Conservation (phyloP, 2,113 vertebrate species). For the Mystacornis crossleyi region DNA sequence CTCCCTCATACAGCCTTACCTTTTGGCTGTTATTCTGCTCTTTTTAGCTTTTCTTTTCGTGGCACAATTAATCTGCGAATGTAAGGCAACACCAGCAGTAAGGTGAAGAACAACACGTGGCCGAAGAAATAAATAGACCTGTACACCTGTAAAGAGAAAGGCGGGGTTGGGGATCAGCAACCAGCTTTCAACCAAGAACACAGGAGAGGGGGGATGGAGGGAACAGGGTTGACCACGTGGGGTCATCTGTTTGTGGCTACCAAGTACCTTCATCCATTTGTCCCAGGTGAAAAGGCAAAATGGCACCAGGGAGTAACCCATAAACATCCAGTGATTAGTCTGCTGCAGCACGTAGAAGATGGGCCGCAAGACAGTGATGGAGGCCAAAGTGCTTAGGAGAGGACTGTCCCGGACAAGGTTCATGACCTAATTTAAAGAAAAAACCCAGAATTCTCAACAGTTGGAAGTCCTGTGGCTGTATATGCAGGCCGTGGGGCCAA, state of each 20-base stretch:
- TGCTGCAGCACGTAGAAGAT: constrained; percentile 88
- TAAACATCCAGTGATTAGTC: constrained; percentile 92
- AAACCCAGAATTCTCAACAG: not conserved
- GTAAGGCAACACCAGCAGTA: constrained; percentile 83
- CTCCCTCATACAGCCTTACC: not conserved
- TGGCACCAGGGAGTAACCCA: constrained; percentile 92
- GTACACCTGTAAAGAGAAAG: constrained; percentile 84
- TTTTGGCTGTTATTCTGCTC: constrained; percentile 71
- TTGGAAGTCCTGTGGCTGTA: not conserved
- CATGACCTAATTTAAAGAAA: constrained; percentile 69
- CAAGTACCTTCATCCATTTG: constrained; percentile 92
- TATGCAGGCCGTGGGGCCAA: not conserved
- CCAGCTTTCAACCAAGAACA: not conserved
- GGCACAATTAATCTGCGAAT: constrained; percentile 87
- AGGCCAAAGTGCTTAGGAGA: constrained; percentile 72
- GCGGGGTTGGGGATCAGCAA: not conserved
- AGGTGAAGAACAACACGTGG: constrained; percentile 86
- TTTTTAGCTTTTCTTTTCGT: constrained; percentile 82
- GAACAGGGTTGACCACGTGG: not conserved
- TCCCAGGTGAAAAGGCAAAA: constrained; percentile 96
- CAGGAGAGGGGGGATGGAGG: accelerated
- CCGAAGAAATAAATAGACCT: constrained; percentile 90
- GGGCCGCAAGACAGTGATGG: constrained; percentile 77
- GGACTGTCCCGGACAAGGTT: constrained; percentile 86
- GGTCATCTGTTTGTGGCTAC: not conserved